These are phyloP conservation scores for Phragmatobia fuliginosa DNA, from an alignment of 2,888 invertebrate species.

Conservation along the genomic window DNA sequence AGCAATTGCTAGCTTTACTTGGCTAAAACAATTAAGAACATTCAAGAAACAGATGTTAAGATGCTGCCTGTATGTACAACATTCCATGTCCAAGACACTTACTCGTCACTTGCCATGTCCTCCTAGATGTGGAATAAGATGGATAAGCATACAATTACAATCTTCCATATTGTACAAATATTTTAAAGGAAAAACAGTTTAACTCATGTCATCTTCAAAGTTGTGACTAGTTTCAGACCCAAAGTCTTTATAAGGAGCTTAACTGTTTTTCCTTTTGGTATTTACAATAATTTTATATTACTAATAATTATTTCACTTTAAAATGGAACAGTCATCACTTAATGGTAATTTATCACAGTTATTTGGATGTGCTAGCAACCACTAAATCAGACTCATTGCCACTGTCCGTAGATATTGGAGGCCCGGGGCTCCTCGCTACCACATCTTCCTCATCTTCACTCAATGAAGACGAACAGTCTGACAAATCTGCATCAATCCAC, in stretches of 20 bases:
- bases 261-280: background rate
- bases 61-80: background rate
- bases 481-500: constrained; percentile 84
- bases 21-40: too few species aligned
- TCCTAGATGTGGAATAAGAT: too few species aligned
- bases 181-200: background rate
- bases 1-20: background rate
- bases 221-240: background rate
- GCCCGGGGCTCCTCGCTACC: constrained; percentile 46
- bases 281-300: background rate
- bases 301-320: background rate
- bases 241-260: background rate
- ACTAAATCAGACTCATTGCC: constrained; percentile 77
- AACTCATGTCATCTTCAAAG: background rate
- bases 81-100: too few species aligned
- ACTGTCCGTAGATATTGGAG: constrained; percentile 72
- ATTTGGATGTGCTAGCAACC: constrained; percentile 43
- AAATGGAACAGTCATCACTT: background rate
- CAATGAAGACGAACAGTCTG: constrained; percentile 81
- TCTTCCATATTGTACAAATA: background rate
- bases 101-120: too few species aligned
- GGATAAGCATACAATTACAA: too few species aligned
- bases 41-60: background rate
- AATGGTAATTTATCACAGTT: background rate
- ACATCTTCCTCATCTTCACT: constrained; percentile 76